Percentiles rank a stretch among this genome's conserved stretches.
Evolutionary conservation across 2,113 vertebrate genomes (phyloP).

Genomic region (Cinclus cinclus): DNA sequence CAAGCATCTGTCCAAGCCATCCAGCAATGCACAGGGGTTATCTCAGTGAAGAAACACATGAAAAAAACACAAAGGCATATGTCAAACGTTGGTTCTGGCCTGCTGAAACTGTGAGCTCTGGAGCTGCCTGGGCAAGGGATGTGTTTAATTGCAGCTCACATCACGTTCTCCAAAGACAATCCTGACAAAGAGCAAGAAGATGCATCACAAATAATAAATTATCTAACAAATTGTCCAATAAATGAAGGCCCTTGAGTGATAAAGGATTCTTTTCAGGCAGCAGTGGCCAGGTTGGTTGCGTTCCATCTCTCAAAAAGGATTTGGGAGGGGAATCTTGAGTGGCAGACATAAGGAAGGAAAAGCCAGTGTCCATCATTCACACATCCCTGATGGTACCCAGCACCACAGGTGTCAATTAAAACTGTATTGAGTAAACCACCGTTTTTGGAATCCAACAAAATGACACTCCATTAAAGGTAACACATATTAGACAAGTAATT

Average conservation of each 20-base stretch:
- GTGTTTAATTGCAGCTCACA: not conserved
- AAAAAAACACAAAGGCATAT: rapidly evolving
- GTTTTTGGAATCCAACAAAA: not conserved
- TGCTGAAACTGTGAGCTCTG: not conserved
- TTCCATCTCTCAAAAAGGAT: not conserved
- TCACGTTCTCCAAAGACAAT: not conserved
- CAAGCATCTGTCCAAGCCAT: not conserved
- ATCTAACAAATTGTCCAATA: not conserved
- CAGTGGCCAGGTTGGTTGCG: not conserved
- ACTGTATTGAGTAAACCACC: not conserved
- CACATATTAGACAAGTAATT: not conserved
- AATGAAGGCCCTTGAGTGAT: not conserved
- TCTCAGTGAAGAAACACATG: not conserved
- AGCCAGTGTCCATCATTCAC: not conserved
- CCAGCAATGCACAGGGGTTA: not conserved
- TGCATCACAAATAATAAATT: not conserved
- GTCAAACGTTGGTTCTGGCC: not conserved
- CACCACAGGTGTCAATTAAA: not conserved
- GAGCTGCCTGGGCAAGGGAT: not conserved
- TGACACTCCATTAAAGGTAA: not conserved
- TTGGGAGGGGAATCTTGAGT: not conserved
- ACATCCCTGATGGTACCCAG: not conserved
- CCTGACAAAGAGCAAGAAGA: not conserved
- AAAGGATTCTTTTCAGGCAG: not conserved
- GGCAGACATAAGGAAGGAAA: not conserved